These are phyloP conservation scores for Petrocephalus sullivani DNA, from an alignment of 2,797 vertebrate species.

Conservation along the genomic window DNA sequence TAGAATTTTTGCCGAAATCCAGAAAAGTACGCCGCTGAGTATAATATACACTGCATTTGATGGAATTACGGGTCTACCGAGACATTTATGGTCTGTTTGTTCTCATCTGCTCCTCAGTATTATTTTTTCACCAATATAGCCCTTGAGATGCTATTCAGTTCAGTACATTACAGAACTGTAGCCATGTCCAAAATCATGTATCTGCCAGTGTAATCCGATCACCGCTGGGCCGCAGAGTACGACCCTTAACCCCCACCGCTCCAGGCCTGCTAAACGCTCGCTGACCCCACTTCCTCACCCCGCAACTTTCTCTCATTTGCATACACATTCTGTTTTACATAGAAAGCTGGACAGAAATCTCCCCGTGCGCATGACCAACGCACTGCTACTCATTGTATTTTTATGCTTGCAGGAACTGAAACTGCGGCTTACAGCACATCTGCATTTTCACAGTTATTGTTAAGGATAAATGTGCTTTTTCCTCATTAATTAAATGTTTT, in stretches of 20 bases:
- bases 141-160: neutral
- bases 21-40: neutral
- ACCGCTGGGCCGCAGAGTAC: neutral
- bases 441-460: neutral
- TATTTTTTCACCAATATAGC: neutral
- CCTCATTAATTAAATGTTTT: neutral
- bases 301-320: neutral
- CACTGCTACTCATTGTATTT: neutral
- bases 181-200: neutral
- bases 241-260: neutral
- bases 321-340: neutral
- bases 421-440: neutral
- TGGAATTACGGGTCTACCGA: neutral
- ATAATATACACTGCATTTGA: neutral
- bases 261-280: neutral
- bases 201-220: neutral
- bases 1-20: neutral
- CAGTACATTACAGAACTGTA: neutral
- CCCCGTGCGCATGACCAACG: neutral
- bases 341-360: neutral
- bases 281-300: neutral
- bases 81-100: neutral
- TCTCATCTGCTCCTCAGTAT: neutral
- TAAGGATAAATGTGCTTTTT: constrained; percentile 3
- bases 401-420: neutral